Base-by-base conservation (phyloP, 2,113 vertebrate genomes). In the Garra rufa region DNA sequence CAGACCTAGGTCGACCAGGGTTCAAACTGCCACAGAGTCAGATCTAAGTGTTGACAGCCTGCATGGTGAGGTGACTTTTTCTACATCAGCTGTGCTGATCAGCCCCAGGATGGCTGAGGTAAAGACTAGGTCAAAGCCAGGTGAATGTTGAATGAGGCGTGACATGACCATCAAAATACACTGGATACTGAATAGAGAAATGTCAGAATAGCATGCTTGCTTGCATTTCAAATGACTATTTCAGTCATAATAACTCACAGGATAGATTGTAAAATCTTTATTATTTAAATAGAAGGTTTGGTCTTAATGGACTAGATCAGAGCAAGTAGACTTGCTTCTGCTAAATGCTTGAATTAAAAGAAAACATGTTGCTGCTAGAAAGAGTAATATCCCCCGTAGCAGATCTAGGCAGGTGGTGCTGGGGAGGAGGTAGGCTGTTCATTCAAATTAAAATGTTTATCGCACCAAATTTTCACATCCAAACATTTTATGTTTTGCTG, bases 81-180 rank as follows among this genome's bases (percentile, higher is more conserved):
- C 13, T 52, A 15, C 73, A 67, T 78, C 65, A 76, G 50, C 43
- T 52, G 65, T 14, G 26, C 13, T 1, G 65, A 57, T 50, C 59
- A 63, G 30, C 77, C 28, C 30, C 52, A 26, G 52, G 14, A 63
- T 70, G 67, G 2, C 17, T 69, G 67, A 83, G 87, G 84, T 83
- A 77, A 88, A 90, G 82, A 91, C 84, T 48, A 11, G 17, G 43
- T 67, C 63, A 30, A 67, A 81, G 61, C 41, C 55, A 69, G 85
- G 74, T 28, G 84, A 85, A 76, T 78, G 34, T 50, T 41, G 50
- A 67, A 50, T 70, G 59, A 41, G 50, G 65, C 43, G 21, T 34
- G 17, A 38, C 43, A 19, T 46, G 59, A 8, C 15, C 41, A 63
- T 13, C 55, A 43, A 24, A 76, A 43, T 43, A 41, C 30, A 7